Evolutionary conservation across 2,888 invertebrate species (phyloP).

Genomic region (Melanargia galathea): DNA sequence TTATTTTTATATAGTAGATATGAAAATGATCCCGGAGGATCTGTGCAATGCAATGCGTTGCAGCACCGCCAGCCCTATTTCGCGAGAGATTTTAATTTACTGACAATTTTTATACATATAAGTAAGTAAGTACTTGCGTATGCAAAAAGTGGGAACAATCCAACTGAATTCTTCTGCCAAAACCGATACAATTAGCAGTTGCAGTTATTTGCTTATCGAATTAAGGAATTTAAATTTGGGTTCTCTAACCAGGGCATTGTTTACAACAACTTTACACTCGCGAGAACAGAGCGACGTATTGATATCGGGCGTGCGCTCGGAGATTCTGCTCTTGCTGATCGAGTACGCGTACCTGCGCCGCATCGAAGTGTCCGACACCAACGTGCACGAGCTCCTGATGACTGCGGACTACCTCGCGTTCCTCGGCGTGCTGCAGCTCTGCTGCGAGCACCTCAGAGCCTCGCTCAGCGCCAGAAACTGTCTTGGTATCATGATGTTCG

Average conservation of each 20-base stretch:
- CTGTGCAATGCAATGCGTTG: no score
- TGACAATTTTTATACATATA: no score
- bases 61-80: no score
- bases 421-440: slow-evolving; percentile 89
- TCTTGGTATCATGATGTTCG: slow-evolving; percentile 92
- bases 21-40: no score
- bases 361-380: slow-evolving; percentile 87
- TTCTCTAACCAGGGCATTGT: slow-evolving; percentile 84
- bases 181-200: background rate
- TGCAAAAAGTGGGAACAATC: no score
- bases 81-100: no score
- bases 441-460: slow-evolving; percentile 88
- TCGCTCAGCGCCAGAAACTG: slow-evolving; percentile 90
- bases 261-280: slow-evolving; percentile 90
- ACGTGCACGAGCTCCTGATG: slow-evolving; percentile 90
- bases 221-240: background rate
- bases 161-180: background rate
- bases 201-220: background rate
- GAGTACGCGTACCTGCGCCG: slow-evolving; percentile 93
- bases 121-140: no score
- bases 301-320: slow-evolving; percentile 89
- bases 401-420: slow-evolving; percentile 95
- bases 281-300: slow-evolving; percentile 86
- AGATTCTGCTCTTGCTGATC: slow-evolving; percentile 89
- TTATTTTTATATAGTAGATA: no score